A percentile compares a stretch with the other conserved stretches of the same genome.
phyloP scores from a whole-genome alignment of 1,140 invertebrate genomes.

The Stegodyphus mimosarum region DNA sequence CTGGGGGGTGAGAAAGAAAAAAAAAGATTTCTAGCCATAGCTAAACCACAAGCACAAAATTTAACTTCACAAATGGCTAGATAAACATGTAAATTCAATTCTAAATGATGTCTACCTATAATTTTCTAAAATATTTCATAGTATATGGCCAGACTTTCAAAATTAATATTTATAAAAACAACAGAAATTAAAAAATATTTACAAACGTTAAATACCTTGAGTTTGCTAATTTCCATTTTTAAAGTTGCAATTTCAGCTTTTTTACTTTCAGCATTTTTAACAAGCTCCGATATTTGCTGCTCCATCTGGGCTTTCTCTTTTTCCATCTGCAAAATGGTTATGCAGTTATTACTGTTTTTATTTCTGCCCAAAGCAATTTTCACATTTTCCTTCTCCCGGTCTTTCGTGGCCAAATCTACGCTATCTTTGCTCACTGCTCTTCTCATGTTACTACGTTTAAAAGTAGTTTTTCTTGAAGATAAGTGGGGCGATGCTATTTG shows the following conservation, averaged over 20 bases:
- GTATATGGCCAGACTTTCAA: no score
- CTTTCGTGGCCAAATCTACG: constrained; percentile 34
- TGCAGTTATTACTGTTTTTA: constrained; percentile 54
- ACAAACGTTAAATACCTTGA: constrained; percentile 63
- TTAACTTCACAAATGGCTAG: no score
- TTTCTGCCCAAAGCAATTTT: constrained; percentile 15
- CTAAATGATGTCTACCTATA: no score
- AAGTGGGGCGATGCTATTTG: background rate
- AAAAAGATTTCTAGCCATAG: no score
- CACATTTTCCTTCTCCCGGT: constrained; percentile 55
- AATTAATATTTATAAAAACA: no score
- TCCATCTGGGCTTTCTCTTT: constrained; percentile 71
- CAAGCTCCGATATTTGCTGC: constrained; percentile 70
- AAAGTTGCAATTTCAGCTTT: constrained; percentile 66
- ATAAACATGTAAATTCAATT: no score
- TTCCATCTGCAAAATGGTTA: constrained; percentile 65
- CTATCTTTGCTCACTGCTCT: constrained; percentile 59
- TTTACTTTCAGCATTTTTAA: constrained; percentile 65
- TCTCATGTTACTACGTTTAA: constrained; percentile 37
- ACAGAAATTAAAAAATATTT: background rate
- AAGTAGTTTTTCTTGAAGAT: constrained; percentile 5
- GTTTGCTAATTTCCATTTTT: constrained; percentile 66
- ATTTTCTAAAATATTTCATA: no score
- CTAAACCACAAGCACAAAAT: no score
- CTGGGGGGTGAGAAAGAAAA: no score